Evolutionary conservation across 2,113 vertebrate species (phyloP).

Genomic region (Oenanthe oenanthe): DNA sequence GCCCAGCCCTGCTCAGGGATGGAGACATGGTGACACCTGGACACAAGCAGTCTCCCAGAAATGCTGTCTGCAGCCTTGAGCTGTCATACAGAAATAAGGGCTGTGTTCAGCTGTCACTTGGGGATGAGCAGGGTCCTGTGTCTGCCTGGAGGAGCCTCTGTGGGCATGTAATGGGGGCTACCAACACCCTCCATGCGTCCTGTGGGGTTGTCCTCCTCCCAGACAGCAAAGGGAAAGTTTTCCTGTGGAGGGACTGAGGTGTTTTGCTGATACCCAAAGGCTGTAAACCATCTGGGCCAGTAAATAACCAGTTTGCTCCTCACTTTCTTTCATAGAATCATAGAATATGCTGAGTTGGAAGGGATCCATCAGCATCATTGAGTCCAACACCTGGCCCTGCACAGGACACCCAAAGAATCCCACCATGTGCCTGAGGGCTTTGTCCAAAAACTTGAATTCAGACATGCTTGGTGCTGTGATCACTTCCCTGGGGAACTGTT

Average conservation of each 20-base stretch:
- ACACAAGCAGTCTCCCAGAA: neutral
- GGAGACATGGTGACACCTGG: neutral
- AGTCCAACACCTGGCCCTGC: neutral
- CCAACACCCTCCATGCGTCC: neutral
- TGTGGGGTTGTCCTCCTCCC: neutral
- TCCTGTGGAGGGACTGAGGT: neutral
- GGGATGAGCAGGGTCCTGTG: neutral
- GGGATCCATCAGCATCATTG: neutral
- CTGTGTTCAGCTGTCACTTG: neutral
- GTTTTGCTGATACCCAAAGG: neutral
- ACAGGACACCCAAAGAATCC: neutral
- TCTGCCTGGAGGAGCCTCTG: neutral
- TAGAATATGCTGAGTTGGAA: neutral
- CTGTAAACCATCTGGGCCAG: neutral
- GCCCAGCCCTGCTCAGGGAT: neutral
- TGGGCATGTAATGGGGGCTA: accelerated
- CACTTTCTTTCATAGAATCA: neutral
- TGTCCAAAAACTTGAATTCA: neutral
- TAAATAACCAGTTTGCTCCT: neutral
- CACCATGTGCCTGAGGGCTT: neutral
- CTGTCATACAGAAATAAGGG: neutral
- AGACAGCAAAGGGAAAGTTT: neutral
- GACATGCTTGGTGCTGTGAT: neutral
- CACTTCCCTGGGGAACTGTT: neutral
- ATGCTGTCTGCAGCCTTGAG: neutral